phyloP scores from a whole-genome alignment of 92 coral and sea anemone species.

The Paragorgia papillata region DNA sequence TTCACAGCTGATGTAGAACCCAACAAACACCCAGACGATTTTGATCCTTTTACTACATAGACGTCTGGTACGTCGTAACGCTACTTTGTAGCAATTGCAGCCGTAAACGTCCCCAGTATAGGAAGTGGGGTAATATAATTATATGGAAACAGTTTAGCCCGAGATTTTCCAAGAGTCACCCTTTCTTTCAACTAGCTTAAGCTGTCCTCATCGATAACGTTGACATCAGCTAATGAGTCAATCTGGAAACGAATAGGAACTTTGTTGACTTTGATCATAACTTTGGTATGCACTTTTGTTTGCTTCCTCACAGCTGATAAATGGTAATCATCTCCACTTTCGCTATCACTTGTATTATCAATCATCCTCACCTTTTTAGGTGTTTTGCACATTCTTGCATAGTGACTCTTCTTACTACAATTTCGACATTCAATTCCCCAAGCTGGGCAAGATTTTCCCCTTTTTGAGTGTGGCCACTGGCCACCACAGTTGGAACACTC shows the following conservation, averaged over 20 bases:
- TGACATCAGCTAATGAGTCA: slow-evolving; percentile 38
- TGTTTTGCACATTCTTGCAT: no score
- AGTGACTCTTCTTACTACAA: no score
- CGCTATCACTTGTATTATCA: no score
- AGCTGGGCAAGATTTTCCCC: no score
- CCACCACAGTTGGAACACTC: no score
- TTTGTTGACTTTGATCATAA: background rate
- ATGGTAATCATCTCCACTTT: no score
- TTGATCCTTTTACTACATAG: slow-evolving; percentile 15
- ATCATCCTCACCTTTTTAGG: no score
- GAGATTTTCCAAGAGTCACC: background rate
- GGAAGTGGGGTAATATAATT: no score
- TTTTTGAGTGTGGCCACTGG: no score
- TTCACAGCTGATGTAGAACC: slow-evolving; percentile 19
- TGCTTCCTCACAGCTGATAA: no score
- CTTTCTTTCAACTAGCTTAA: slow-evolving; percentile 8
- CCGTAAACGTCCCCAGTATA: slow-evolving; percentile 41
- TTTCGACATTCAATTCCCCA: no score
- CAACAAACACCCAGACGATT: slow-evolving; percentile 7
- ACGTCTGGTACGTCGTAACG: slow-evolving; percentile 24
- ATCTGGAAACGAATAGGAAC: slow-evolving; percentile 21
- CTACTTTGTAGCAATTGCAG: background rate
- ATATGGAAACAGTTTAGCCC: slow-evolving; percentile 27
- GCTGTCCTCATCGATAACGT: slow-evolving; percentile 38
- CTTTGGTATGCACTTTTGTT: no score